Evolutionary conservation across 1,140 invertebrate genomes (phyloP).

Genomic region (Venturia canescens): DNA sequence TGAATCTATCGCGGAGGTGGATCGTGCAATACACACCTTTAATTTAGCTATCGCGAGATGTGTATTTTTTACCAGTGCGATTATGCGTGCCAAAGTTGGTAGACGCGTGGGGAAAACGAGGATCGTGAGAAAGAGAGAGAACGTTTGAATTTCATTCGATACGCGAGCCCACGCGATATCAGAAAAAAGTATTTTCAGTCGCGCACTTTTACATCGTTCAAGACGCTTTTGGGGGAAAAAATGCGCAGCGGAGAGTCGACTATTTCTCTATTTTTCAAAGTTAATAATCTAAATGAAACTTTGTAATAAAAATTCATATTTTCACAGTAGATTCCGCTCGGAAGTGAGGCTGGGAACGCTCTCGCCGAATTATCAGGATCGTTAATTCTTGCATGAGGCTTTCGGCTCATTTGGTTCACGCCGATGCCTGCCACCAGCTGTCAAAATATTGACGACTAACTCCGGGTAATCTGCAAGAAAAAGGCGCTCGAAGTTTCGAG

Average conservation of each 20-base stretch:
- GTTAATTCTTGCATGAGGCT: neutral
- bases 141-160: neutral
- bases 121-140: neutral
- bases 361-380: neutral
- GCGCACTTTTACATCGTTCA: constrained; percentile 15
- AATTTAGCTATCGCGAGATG: constrained; percentile 5
- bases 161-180: constrained; percentile 13
- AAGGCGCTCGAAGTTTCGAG: neutral
- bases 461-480: neutral
- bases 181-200: neutral
- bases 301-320: no score
- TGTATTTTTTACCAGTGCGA: neutral
- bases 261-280: no score
- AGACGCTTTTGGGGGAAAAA: no score
- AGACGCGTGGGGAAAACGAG: constrained; percentile 20
- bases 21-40: constrained; percentile 20
- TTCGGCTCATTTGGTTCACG: neutral
- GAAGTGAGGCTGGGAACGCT: neutral
- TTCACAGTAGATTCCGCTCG: neutral
- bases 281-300: no score
- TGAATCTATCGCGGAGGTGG: constrained; percentile 34
- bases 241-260: no score
- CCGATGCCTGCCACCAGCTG: neutral
- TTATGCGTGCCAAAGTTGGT: constrained; percentile 40
- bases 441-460: neutral